Percentiles rank a stretch among this genome's conserved stretches.
Evolutionary conservation across 2,888 invertebrate genomes (phyloP).

Genomic region (Hemithea aestivaria): DNA sequence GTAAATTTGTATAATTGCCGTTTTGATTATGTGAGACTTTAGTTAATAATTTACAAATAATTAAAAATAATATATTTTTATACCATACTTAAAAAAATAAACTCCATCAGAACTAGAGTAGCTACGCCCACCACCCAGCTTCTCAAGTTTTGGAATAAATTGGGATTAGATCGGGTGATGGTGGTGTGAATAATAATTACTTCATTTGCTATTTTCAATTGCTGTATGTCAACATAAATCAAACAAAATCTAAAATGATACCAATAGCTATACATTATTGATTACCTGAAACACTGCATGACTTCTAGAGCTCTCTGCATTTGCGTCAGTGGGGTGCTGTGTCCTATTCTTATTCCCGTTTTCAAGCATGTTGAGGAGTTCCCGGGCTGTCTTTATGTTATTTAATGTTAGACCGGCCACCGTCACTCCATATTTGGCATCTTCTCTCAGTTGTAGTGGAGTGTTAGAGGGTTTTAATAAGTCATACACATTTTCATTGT

Average conservation of each 20-base stretch:
- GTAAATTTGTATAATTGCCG: too few species aligned
- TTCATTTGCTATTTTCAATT: too few species aligned
- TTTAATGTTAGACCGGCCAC: conserved; percentile 89
- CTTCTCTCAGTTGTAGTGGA: conserved; percentile 90
- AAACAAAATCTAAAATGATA: neutral
- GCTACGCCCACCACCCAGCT: too few species aligned
- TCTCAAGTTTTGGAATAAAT: too few species aligned
- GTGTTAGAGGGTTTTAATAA: conserved; percentile 84
- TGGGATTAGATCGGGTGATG: too few species aligned
- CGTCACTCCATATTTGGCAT: conserved; percentile 86
- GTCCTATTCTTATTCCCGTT: conserved; percentile 92
- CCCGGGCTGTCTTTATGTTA: conserved; percentile 85
- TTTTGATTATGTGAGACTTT: too few species aligned
- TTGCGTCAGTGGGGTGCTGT: conserved; percentile 97
- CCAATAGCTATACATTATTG: neutral
- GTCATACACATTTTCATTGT: conserved; percentile 95
- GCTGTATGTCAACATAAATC: too few species aligned
- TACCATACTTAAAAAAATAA: too few species aligned
- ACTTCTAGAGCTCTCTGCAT: conserved; percentile 95
- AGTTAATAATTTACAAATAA: too few species aligned
- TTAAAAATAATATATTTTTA: too few species aligned
- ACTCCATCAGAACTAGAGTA: too few species aligned
- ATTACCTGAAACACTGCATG: conserved; percentile 96
- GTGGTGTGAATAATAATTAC: too few species aligned
- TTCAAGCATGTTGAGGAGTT: conserved; percentile 87